phyloP scores from a whole-genome alignment of 2,888 invertebrate species.

The Andrena trimmerana region DNA sequence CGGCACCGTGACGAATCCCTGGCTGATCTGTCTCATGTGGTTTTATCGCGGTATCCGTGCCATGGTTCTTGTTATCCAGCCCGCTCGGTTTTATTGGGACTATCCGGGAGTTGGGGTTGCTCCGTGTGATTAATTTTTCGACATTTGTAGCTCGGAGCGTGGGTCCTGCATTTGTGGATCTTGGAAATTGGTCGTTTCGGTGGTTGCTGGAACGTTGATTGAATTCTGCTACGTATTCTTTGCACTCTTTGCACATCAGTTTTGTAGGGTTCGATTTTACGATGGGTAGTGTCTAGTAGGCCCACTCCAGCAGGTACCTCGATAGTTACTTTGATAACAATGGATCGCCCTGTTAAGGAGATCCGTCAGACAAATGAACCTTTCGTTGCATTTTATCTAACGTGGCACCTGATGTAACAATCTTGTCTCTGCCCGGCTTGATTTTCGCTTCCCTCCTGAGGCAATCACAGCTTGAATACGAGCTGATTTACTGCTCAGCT shows the following conservation, averaged over 20 bases:
- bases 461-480: slow-evolving; percentile 78
- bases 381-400: not conserved
- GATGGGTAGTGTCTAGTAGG: not conserved
- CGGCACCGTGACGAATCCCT: slow-evolving; percentile 65
- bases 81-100: slow-evolving; percentile 30
- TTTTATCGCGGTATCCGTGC: slow-evolving; percentile 43
- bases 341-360: not conserved
- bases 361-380: slow-evolving; percentile 12
- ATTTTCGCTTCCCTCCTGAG: slow-evolving; percentile 50
- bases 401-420: slow-evolving; percentile 28
- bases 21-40: slow-evolving; percentile 46
- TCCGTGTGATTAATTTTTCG: slow-evolving; percentile 31
- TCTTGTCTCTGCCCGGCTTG: slow-evolving; percentile 8
- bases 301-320: not conserved
- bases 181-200: slow-evolving; percentile 3
- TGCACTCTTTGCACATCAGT: too few species aligned
- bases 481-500: slow-evolving; percentile 80
- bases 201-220: not conserved
- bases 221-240: not conserved
- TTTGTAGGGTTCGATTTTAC: not conserved
- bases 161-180: slow-evolving; percentile 3
- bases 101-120: not conserved
- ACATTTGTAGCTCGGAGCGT: not conserved
- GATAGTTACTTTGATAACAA: not conserved
- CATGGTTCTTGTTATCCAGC: slow-evolving; percentile 2